Evolutionary conservation across 2,113 vertebrate species (phyloP), one percentile per base, ranked within the genome.

Genomic region (Rhipidura dahli): DNA sequence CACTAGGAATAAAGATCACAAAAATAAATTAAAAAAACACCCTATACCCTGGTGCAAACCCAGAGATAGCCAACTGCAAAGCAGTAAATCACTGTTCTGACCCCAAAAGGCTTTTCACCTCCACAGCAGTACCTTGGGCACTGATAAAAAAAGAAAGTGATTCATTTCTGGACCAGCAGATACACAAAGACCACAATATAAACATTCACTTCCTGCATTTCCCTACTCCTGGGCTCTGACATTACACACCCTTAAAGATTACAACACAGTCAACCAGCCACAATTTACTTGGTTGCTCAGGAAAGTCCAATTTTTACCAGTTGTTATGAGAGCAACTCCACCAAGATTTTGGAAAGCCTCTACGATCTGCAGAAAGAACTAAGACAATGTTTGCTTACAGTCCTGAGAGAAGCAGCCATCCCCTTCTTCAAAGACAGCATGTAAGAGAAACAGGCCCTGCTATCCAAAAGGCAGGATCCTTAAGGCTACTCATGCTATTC

Each of bases 131-230:
- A 88, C 70, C 91, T 81, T 30, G 17, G 6, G 47, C 39, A 88
- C 50, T 9, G 85, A 94, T 77, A 92, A 95, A 95, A 92, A 94
- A 94, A 93, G 51, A 93, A 95, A 85, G 82, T 90, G 71, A 94
- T 89, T 96, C 92, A 96, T 56, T 86, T 77, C 90, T 83, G 75
- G 90, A 83, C 27, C 15, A 93, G 86, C 50, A 94, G 83, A 90
- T 83, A 86, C 33, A 94, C 81, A 85, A 80, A 93, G 84, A 72
- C 51, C 64, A 40, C 15, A 89, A 72, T 50, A 92, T n/a, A 95
- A 97, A 96, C 93, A 95, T 33, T 86, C n/a, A 45, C 88, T 97
- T 97, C 96, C 96, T 78, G 83, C 89, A 66, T 54, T 83, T 94
- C 81, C 86, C 76, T 89, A 8, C 83, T 93, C 72, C 60, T 70